phyloP scores from a whole-genome alignment of 1,140 invertebrate genomes.

The Rhopalosiphum padi region DNA sequence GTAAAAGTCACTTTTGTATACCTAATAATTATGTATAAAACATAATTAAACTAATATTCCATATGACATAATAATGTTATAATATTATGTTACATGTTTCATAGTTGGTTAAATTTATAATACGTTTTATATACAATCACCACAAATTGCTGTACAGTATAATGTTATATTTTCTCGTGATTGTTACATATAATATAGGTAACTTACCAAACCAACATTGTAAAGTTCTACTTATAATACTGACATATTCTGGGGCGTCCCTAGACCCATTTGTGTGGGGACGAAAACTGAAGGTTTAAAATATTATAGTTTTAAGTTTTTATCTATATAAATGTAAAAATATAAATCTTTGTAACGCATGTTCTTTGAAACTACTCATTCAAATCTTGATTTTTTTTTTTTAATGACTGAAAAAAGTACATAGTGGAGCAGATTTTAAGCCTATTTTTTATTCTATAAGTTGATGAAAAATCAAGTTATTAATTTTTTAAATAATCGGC shows the following conservation, averaged over 20 bases:
- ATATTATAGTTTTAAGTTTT: not conserved
- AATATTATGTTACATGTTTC: not conserved
- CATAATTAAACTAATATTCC: not conserved
- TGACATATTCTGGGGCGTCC: not conserved
- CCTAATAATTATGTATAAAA: not conserved
- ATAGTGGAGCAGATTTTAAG: no score
- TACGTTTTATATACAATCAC: not conserved
- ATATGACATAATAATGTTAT: not conserved
- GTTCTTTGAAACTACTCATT: no score
- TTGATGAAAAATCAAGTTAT: no score
- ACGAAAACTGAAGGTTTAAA: not conserved
- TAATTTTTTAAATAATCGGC: no score
- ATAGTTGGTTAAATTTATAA: not conserved
- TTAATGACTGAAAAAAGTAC: no score
- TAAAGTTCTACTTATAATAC: not conserved
- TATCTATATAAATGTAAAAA: no score
- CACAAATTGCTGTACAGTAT: not conserved
- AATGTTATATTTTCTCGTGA: not conserved
- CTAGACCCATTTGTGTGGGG: not conserved
- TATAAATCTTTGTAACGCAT: no score
- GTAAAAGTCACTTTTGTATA: not conserved
- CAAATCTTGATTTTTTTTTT: no score
- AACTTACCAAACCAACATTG: not conserved
- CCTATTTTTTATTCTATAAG: no score
- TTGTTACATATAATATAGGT: not conserved